phyloP scores from a whole-genome alignment of 2,888 invertebrate genomes.

The Caenorhabditis sp. region DNA sequence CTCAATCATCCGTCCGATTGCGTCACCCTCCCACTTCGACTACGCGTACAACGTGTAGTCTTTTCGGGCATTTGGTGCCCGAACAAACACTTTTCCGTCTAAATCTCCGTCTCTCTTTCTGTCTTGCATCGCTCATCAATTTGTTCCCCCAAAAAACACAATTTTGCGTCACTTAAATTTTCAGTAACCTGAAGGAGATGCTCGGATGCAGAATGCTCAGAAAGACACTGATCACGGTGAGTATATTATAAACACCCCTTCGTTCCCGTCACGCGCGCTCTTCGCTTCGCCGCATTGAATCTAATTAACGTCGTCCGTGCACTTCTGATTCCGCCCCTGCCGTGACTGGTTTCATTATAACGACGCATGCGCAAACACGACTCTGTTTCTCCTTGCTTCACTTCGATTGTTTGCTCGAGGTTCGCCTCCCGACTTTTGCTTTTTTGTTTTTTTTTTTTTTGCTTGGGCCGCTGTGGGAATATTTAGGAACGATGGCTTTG shows the following conservation, averaged over 20 bases:
- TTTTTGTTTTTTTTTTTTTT: background rate
- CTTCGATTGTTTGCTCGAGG: conserved; percentile 11
- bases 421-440: background rate
- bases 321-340: conserved; percentile 21
- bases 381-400: background rate
- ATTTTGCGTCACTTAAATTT: background rate
- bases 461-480: no score
- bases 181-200: background rate
- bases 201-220: background rate
- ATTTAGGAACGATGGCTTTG: no score
- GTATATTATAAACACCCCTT: background rate
- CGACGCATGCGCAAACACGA: conserved; percentile 2
- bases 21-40: background rate
- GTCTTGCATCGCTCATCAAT: background rate
- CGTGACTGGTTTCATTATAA: no score
- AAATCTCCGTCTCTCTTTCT: conserved; percentile 10
- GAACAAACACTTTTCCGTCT: conserved; percentile 35
- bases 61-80: no score
- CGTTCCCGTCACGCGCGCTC: conserved; percentile 1
- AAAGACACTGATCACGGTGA: background rate
- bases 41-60: conserved; percentile 31
- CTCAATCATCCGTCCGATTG: no score
- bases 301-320: conserved; percentile 16
- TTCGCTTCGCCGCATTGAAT: conserved; percentile 1
- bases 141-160: background rate